Percentiles rank a stretch among this genome's conserved stretches.
These are phyloP conservation scores for Apodemus speciosus DNA, from an alignment of 2,113 vertebrate species.

Conservation along the genomic window DNA sequence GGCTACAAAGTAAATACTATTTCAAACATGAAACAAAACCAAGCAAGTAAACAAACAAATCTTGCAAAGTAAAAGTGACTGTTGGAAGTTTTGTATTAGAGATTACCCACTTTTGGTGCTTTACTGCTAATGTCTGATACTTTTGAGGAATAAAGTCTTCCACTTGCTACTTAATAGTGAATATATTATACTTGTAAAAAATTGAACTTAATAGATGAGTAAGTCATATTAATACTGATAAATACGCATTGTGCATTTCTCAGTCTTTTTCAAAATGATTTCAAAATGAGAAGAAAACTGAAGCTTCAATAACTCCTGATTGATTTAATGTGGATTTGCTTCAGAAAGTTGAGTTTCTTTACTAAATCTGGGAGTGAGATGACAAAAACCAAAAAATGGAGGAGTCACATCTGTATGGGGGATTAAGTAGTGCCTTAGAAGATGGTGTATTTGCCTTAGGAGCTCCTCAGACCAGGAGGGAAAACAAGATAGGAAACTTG, in stretches of 20 bases:
- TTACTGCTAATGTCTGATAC: not conserved
- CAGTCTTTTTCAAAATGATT: conserved; percentile 50
- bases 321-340: not conserved
- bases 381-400: not conserved
- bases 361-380: conserved; percentile 2
- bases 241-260: not conserved
- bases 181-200: conserved; percentile 18
- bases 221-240: conserved; percentile 21
- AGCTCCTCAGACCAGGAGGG: not conserved
- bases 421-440: not conserved
- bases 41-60: not conserved
- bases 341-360: conserved; percentile 36
- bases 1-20: not conserved
- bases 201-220: conserved; percentile 5
- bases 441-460: not conserved
- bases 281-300: not conserved
- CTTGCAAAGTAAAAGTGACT: not conserved
- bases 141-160: not conserved
- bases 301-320: not conserved
- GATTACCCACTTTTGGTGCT: not conserved
- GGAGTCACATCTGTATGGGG: not conserved
- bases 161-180: conserved; percentile 30
- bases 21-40: not conserved
- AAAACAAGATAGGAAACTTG: conserved; percentile 50
- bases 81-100: conserved; percentile 34